Percentiles rank a stretch among this genome's conserved stretches.
phyloP scores from a whole-genome alignment of 1,140 invertebrate genomes.

The Drosophila biarmipes region DNA sequence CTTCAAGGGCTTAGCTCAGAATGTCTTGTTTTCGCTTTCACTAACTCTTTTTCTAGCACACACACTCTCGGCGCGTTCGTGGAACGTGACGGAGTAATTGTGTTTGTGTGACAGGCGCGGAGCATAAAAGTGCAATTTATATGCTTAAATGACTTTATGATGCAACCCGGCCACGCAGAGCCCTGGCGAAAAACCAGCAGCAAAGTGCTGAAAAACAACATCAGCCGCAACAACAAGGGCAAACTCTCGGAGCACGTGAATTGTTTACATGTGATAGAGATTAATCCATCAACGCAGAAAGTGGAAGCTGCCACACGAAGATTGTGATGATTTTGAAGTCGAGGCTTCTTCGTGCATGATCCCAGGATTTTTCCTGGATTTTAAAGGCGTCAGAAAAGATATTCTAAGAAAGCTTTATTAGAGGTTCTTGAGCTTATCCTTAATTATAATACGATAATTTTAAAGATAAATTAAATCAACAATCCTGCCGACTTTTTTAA shows the following conservation, averaged over 20 bases:
- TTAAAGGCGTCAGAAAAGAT: neutral
- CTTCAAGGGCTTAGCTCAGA: neutral
- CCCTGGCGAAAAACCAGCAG: conserved; percentile 16
- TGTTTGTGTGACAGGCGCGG: conserved; percentile 59
- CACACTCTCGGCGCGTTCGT: neutral
- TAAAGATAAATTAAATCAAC: conserved; percentile 47
- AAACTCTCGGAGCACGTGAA: conserved; percentile 35
- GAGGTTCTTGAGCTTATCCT: conserved; percentile 27
- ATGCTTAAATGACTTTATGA: conserved; percentile 83
- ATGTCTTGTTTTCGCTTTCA: conserved; percentile 14
- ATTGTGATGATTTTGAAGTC: neutral
- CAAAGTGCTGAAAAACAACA: conserved; percentile 39
- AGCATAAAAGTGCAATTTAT: conserved; percentile 80
- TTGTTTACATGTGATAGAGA: conserved; percentile 65
- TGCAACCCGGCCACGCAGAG: conserved; percentile 39
- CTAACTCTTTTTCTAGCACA: neutral
- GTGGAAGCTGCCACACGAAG: conserved; percentile 16
- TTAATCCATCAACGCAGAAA: conserved; percentile 64
- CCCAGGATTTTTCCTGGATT: conserved; percentile 17
- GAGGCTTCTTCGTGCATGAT: conserved; percentile 15
- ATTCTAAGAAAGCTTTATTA: conserved; percentile 48
- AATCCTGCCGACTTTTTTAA: conserved; percentile 10
- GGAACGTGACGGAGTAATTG: conserved; percentile 66
- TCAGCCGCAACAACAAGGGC: conserved; percentile 26
- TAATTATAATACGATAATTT: conserved; percentile 12